Evolutionary conservation across 2,797 vertebrate genomes (phyloP).

Genomic region (Schizopygopsis malacanthus): DNA sequence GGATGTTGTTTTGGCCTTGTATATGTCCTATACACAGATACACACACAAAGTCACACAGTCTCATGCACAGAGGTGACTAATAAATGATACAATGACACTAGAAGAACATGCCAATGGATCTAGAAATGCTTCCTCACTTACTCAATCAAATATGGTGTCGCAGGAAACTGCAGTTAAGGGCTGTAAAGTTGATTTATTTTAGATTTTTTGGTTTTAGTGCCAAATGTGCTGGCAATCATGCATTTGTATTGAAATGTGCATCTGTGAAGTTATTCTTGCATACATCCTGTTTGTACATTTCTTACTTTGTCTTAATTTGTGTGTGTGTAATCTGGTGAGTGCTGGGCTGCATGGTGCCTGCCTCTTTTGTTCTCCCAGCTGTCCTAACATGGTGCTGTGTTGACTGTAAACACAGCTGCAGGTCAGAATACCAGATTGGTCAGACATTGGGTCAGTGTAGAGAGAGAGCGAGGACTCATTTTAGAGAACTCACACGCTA

Average conservation of each 20-base stretch:
- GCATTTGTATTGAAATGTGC: constrained; percentile 37
- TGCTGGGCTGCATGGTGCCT: constrained; percentile 54
- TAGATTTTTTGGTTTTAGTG: not conserved
- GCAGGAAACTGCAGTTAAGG: not conserved
- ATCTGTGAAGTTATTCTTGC: constrained; percentile 28
- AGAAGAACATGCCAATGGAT: not conserved
- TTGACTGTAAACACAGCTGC: constrained; percentile 87
- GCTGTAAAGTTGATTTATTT: not conserved
- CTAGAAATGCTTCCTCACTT: constrained; percentile 18
- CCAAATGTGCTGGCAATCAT: not conserved
- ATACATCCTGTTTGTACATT: constrained; percentile 53
- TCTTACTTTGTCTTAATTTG: constrained; percentile 44
- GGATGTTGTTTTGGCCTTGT: constrained; percentile 58
- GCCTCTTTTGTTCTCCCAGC: constrained; percentile 81
- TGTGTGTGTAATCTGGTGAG: constrained; percentile 35
- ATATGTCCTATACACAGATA: constrained; percentile 34
- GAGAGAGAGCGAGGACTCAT: constrained; percentile 30
- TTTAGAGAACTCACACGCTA: not conserved
- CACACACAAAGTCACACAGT: constrained; percentile 62
- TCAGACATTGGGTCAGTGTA: constrained; percentile 70
- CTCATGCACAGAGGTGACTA: constrained; percentile 50
- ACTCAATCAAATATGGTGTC: not conserved
- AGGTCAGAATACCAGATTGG: constrained; percentile 78
- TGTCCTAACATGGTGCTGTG: constrained; percentile 82
- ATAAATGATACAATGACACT: constrained; percentile 4